Evolutionary conservation across 2,113 vertebrate species (phyloP).

Genomic region (Cyphomyrus discorhynchus): DNA sequence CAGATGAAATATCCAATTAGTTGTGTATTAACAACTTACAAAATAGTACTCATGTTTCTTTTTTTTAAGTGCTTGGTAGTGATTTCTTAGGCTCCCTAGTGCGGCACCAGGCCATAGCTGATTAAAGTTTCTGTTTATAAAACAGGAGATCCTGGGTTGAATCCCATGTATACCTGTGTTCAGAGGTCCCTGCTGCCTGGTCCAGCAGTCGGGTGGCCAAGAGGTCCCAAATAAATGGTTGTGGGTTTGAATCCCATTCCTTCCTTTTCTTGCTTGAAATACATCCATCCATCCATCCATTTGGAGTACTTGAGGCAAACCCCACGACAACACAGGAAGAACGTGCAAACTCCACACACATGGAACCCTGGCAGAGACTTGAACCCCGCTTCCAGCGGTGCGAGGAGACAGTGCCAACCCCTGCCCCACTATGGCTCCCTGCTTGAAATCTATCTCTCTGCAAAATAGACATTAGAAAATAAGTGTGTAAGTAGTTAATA

Average conservation of each 20-base stretch:
- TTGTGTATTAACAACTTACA: not conserved
- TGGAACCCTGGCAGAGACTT: too few relatives aligned
- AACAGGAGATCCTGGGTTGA: not conserved
- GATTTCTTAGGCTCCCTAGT: not conserved
- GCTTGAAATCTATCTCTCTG: not conserved
- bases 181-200: not conserved
- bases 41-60: not conserved
- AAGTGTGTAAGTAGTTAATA: not conserved
- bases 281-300: too few relatives aligned
- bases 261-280: not conserved
- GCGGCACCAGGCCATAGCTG: not conserved
- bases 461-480: not conserved
- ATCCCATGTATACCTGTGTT: not conserved
- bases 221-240: not conserved
- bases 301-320: too few relatives aligned
- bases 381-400: too few relatives aligned
- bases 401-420: too few relatives aligned
- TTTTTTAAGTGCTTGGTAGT: not conserved
- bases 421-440: too few relatives aligned
- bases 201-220: not conserved
- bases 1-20: not conserved
- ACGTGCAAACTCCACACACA: too few relatives aligned
- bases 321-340: too few relatives aligned
- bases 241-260: not conserved
- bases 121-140: not conserved